A percentile compares a stretch with the other conserved stretches of the same genome.
Evolutionary conservation across 2,888 invertebrate genomes (phyloP).

Genomic region (Odontocerum albicorne): DNA sequence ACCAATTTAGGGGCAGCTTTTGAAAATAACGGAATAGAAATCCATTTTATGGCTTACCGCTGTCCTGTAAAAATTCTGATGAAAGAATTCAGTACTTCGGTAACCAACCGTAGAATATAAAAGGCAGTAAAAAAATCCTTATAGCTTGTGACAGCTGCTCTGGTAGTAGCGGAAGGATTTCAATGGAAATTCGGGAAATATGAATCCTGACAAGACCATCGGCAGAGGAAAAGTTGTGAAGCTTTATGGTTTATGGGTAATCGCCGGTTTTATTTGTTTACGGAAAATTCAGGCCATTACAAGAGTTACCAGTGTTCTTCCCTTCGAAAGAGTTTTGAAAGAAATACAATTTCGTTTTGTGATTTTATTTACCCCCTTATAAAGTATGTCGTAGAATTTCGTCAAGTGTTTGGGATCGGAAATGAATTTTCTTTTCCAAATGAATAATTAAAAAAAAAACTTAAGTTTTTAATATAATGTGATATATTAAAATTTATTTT

Average conservation of each 20-base stretch:
- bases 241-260: conserved; percentile 5
- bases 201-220: conserved; percentile 22
- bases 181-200: conserved; percentile 26
- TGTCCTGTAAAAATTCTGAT: conserved; percentile 14
- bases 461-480: too few relatives aligned
- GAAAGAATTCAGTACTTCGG: conserved; percentile 1
- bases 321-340: too few relatives aligned
- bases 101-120: conserved; percentile 11
- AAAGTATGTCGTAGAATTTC: too few relatives aligned
- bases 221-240: conserved; percentile 2
- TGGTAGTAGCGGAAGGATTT: conserved; percentile 24
- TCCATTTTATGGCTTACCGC: conserved; percentile 19
- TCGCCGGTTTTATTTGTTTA: conserved; percentile 3
- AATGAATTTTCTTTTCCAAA: too few relatives aligned
- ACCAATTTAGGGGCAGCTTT: conserved; percentile 24
- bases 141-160: conserved; percentile 25
- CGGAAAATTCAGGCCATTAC: too few relatives aligned
- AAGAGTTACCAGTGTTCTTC: too few relatives aligned
- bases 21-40: too few relatives aligned
- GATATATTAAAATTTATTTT: too few relatives aligned
- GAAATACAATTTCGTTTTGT: too few relatives aligned
- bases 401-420: too few relatives aligned
- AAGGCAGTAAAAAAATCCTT: conserved; percentile 25
- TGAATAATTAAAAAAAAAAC: too few relatives aligned
- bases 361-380: too few relatives aligned